Conservation (phyloP, 2,113 vertebrate genomes). For the Chloroceryle aenea region DNA sequence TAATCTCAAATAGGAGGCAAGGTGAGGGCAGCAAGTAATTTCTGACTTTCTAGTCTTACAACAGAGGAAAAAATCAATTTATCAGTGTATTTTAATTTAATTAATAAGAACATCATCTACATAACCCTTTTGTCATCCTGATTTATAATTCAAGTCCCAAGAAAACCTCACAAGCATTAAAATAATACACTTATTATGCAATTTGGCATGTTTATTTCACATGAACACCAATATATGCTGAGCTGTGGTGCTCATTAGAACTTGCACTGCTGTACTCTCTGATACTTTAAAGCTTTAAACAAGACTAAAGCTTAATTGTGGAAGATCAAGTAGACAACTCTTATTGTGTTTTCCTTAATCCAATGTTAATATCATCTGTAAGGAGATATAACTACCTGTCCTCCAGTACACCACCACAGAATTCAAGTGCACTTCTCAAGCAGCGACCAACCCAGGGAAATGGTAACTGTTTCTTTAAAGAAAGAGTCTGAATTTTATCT, state of each 20-base stretch:
- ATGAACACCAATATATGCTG: neutral
- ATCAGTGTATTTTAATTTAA: neutral
- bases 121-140: neutral
- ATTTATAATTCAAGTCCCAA: neutral
- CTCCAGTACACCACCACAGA: neutral
- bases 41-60: neutral
- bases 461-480: neutral
- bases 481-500: neutral
- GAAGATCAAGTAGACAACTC: constrained; percentile 10
- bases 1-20: neutral
- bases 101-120: neutral
- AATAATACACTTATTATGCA: neutral
- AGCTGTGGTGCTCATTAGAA: neutral
- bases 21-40: neutral
- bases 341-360: constrained; percentile 8
- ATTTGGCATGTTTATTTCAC: neutral
- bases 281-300: neutral
- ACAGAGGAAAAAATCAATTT: accelerated
- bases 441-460: neutral
- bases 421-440: neutral
- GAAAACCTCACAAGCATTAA: neutral
- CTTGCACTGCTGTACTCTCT: neutral
- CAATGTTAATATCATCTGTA: neutral
- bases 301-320: constrained; percentile 11
- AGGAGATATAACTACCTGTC: neutral